Evolutionary conservation across 2,113 vertebrate genomes (phyloP).

Genomic region (Lophius piscatorius): DNA sequence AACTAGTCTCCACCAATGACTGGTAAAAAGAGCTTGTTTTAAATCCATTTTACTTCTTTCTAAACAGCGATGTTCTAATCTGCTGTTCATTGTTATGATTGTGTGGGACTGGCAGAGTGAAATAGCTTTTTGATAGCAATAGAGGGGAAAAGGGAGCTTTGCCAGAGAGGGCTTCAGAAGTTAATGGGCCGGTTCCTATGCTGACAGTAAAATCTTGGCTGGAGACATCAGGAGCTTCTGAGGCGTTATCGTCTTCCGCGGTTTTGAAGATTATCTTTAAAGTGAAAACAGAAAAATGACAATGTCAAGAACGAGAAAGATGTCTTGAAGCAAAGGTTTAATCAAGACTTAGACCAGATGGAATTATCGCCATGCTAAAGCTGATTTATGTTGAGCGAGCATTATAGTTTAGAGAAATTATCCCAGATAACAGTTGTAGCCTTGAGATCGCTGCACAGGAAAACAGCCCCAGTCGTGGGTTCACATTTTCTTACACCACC

Average conservation of each 20-base stretch:
- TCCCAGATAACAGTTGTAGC: slow-evolving; percentile 54
- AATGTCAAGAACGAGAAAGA: slow-evolving; percentile 70
- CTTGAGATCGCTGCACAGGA: slow-evolving; percentile 48
- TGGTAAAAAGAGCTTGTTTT: slow-evolving; percentile 60
- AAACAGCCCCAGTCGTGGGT: slow-evolving; percentile 40
- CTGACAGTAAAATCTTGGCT: slow-evolving; percentile 76
- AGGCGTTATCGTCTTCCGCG: slow-evolving; percentile 72
- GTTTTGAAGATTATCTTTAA: slow-evolving; percentile 76
- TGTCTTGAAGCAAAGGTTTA: slow-evolving; percentile 74
- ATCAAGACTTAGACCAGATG: slow-evolving; percentile 69
- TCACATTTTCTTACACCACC: slow-evolving; percentile 40
- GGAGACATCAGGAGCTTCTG: slow-evolving; percentile 61
- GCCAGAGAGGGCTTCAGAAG: slow-evolving; percentile 76
- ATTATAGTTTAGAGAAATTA: slow-evolving; percentile 58
- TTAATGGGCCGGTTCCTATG: slow-evolving; percentile 76
- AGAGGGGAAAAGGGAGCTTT: slow-evolving; percentile 72
- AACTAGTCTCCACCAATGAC: slow-evolving; percentile 71
- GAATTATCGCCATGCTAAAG: slow-evolving; percentile 74
- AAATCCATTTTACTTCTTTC: slow-evolving; percentile 40
- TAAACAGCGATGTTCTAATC: slow-evolving; percentile 77
- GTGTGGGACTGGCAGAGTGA: slow-evolving; percentile 73
- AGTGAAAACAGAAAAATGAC: slow-evolving; percentile 65
- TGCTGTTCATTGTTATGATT: slow-evolving; percentile 75
- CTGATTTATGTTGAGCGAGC: slow-evolving; percentile 64
- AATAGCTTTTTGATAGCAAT: slow-evolving; percentile 78